These are phyloP conservation scores for Drosophila mojavensis DNA, from an alignment of 1,140 invertebrate genomes.

Conservation along the genomic window DNA sequence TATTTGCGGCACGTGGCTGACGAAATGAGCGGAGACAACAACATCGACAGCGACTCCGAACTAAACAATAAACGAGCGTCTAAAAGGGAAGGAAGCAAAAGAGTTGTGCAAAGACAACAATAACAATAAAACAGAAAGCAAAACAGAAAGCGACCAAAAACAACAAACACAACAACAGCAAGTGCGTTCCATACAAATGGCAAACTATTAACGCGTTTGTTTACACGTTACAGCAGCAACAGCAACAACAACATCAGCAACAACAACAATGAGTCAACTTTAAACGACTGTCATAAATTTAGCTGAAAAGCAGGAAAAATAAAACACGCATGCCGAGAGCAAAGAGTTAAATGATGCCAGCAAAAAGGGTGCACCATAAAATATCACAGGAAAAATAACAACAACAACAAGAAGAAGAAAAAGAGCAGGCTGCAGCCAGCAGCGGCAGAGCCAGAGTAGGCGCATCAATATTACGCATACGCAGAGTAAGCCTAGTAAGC, in stretches of 20 bases:
- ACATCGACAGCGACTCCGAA: constrained; percentile 42
- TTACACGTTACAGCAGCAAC: constrained; percentile 51
- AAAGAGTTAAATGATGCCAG: constrained; percentile 9
- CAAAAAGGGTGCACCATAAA: constrained; percentile 20
- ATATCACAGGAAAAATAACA: constrained; percentile 3
- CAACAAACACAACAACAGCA: constrained; percentile 17
- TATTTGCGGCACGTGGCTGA: constrained; percentile 67
- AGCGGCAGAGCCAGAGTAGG: not conserved
- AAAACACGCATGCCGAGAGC: constrained; percentile 31
- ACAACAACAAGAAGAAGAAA: not conserved
- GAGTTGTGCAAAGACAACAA: constrained; percentile 41
- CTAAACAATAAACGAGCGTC: constrained; percentile 64
- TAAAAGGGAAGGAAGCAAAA: constrained; percentile 39
- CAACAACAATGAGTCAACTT: constrained; percentile 43
- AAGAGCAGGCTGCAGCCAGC: not conserved
- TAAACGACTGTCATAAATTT: constrained; percentile 63
- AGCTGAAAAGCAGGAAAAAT: constrained; percentile 40
- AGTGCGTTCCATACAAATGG: constrained; percentile 63
- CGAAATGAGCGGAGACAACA: constrained; percentile 35
- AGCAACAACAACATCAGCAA: constrained; percentile 14
- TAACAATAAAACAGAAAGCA: constrained; percentile 33
- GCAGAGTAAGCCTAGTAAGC: constrained; percentile 5
- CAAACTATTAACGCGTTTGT: constrained; percentile 72
- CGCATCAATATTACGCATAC: constrained; percentile 20
- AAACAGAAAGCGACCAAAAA: constrained; percentile 13